phyloP scores from a whole-genome alignment of 2,797 vertebrate genomes.

The Anas capensis region DNA sequence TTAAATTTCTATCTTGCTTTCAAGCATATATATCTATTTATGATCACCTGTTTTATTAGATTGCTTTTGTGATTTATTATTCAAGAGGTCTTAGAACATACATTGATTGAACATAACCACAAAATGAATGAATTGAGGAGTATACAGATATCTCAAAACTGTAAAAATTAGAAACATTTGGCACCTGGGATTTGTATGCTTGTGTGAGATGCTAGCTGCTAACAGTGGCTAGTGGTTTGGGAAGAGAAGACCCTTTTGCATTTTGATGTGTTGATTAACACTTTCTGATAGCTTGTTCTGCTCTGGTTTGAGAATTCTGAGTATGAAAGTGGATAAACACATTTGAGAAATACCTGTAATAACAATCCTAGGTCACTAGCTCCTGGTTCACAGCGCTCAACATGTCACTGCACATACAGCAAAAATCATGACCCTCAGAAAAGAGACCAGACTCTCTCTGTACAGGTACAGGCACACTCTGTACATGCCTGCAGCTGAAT shows the following conservation, averaged over 20 bases:
- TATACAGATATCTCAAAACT: neutral
- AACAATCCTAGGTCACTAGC: neutral
- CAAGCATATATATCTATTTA: neutral
- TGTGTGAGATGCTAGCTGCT: too few relatives aligned
- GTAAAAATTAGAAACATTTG: neutral
- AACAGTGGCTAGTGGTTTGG: neutral
- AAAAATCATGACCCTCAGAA: neutral
- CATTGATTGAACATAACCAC: neutral
- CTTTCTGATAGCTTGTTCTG: neutral
- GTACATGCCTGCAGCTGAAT: neutral
- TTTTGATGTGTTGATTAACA: neutral
- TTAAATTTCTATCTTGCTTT: neutral
- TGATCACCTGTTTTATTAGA: neutral
- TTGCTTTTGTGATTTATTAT: neutral
- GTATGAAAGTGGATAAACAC: neutral
- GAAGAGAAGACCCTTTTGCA: neutral
- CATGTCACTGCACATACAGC: rapidly evolving
- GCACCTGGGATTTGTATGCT: neutral
- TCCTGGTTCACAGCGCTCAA: neutral
- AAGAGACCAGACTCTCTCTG: neutral
- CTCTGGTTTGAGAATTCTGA: neutral
- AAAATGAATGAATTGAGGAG: neutral
- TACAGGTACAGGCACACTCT: too few relatives aligned
- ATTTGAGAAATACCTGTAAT: neutral
- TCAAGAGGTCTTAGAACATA: neutral